Percentiles rank a stretch among this genome's conserved stretches.
Evolutionary conservation across 1,140 invertebrate species (phyloP).

Genomic region (Harpegnathos saltator): DNA sequence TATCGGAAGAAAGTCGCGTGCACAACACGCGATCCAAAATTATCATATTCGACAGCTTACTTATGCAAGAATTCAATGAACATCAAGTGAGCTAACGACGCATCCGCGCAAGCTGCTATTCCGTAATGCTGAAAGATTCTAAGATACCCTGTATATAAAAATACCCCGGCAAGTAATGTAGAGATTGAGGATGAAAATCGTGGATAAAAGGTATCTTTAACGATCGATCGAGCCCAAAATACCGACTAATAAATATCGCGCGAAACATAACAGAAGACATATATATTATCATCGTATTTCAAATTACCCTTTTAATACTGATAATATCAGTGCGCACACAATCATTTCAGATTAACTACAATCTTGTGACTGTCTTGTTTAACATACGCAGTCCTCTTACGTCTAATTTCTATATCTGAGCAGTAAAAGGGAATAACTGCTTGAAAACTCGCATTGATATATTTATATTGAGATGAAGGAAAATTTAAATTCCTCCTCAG

Average conservation of each 20-base stretch:
- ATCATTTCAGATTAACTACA: slow-evolving; percentile 12
- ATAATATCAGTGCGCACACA: slow-evolving; percentile 18
- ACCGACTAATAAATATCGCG: slow-evolving; percentile 24
- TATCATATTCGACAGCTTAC: no score
- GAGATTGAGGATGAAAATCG: not conserved
- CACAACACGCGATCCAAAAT: not conserved
- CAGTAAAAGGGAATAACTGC: not conserved
- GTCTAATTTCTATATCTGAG: slow-evolving; percentile 26
- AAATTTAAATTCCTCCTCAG: not conserved
- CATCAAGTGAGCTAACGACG: no score
- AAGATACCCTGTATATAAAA: no score
- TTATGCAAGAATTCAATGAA: no score
- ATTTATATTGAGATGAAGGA: not conserved
- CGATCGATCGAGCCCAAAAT: slow-evolving; percentile 39
- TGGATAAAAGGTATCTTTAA: slow-evolving; percentile 47
- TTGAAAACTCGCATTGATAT: slow-evolving; percentile 8
- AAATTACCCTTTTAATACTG: slow-evolving; percentile 33
- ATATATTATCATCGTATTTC: slow-evolving; percentile 18
- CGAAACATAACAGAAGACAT: slow-evolving; percentile 25
- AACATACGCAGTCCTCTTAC: slow-evolving; percentile 12
- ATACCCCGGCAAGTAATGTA: not conserved
- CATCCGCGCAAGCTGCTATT: no score
- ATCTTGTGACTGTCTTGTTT: not conserved
- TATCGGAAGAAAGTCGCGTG: not conserved
- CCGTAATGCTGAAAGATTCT: no score